phyloP scores from a whole-genome alignment of 2,888 invertebrate genomes.

The Oscheius sp. region DNA sequence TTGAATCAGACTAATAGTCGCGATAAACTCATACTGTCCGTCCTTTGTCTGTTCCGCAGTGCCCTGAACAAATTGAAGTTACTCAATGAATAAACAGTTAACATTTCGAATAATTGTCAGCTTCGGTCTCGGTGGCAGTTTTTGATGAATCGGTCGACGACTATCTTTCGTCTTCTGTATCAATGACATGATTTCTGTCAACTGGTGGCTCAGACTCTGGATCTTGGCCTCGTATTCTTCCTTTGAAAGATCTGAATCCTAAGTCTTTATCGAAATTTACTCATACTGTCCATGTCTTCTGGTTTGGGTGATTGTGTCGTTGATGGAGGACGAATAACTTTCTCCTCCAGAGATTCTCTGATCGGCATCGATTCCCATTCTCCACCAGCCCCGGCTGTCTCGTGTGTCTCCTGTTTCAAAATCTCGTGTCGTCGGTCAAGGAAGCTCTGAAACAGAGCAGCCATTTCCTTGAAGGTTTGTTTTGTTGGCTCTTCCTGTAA shows the following conservation, averaged over 20 bases:
- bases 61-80: slow-evolving; percentile 55
- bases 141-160: slow-evolving; percentile 32
- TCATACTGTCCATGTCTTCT: not conserved
- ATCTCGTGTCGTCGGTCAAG: slow-evolving; percentile 6
- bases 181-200: slow-evolving; percentile 22
- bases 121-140: slow-evolving; percentile 34
- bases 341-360: not conserved
- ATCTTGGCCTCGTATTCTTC: slow-evolving; percentile 26
- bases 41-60: slow-evolving; percentile 65
- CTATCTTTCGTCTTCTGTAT: slow-evolving; percentile 48
- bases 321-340: not conserved
- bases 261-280: too few species aligned
- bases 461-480: slow-evolving; percentile 49
- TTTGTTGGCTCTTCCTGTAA: slow-evolving; percentile 15
- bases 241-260: slow-evolving; percentile 1
- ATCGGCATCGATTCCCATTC: slow-evolving; percentile 33
- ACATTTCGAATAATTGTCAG: slow-evolving; percentile 46
- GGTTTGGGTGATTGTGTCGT: not conserved
- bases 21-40: slow-evolving; percentile 66
- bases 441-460: slow-evolving; percentile 39
- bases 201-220: not conserved
- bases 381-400: slow-evolving; percentile 15
- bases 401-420: not conserved
- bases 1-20: slow-evolving; percentile 68
- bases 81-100: not conserved